Evolutionary conservation across 2,113 vertebrate species (phyloP).

Genomic region (Neodontobutis hainanensis): DNA sequence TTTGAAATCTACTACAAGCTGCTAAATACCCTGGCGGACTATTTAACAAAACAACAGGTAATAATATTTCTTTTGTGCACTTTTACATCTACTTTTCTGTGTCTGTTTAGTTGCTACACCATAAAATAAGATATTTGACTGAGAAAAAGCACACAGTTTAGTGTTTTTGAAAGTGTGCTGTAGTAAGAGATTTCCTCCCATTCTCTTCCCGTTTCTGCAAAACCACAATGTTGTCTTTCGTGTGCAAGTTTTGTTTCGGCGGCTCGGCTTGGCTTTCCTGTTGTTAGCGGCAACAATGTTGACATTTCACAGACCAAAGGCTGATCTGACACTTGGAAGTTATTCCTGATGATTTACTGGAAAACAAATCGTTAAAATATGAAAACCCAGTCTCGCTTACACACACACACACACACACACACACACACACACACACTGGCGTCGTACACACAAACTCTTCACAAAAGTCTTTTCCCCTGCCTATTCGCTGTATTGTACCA

Average conservation of each 20-base stretch:
- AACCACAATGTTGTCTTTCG: constrained; percentile 47
- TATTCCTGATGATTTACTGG: constrained; percentile 77
- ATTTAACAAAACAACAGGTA: constrained; percentile 95
- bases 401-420: constrained; percentile 6
- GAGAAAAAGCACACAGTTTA: constrained; percentile 37
- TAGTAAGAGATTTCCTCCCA: constrained; percentile 41
- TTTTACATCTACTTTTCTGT: background rate
- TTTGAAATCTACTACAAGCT: constrained; percentile 99
- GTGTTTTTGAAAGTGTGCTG: constrained; percentile 28
- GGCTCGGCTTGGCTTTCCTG: constrained; percentile 59
- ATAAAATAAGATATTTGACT: constrained; percentile 9
- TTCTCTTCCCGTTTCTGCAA: constrained; percentile 29
- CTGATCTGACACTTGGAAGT: constrained; percentile 77
- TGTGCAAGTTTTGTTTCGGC: constrained; percentile 49
- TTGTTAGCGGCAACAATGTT: constrained; percentile 75
- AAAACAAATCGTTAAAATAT: constrained; percentile 78
- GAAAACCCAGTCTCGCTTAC: constrained; percentile 5
- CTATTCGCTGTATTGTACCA: constrained; percentile 64
- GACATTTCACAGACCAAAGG: constrained; percentile 81
- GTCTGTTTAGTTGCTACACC: background rate
- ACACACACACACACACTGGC: constrained; percentile 21
- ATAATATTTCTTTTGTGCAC: constrained; percentile 18
- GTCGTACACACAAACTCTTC: constrained; percentile 30
- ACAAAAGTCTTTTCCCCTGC: constrained; percentile 72
- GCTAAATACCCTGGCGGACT: constrained; percentile 96